phyloP scores from a whole-genome alignment of 2,113 vertebrate genomes.

The Callipepla californica region DNA sequence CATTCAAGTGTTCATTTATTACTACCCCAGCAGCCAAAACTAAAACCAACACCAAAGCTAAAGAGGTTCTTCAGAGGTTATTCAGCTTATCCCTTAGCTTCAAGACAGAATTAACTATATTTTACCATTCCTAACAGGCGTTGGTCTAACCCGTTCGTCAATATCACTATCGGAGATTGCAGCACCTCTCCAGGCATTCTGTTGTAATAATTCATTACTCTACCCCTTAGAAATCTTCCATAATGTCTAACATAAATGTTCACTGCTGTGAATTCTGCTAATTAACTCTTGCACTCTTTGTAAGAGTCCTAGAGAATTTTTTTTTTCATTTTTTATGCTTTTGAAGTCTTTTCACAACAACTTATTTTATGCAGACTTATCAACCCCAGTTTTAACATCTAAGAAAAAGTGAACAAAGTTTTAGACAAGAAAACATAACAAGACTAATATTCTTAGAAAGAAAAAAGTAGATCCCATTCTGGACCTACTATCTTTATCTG shows the following conservation, averaged over 20 bases:
- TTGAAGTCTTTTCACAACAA: neutral
- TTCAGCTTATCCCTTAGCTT: neutral
- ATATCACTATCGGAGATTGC: neutral
- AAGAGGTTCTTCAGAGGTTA: neutral
- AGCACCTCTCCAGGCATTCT: neutral
- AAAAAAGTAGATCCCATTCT: conserved; percentile 55
- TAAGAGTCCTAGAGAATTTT: neutral
- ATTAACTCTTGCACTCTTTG: neutral
- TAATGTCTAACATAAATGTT: neutral
- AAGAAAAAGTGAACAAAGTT: neutral
- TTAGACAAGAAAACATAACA: conserved; percentile 50
- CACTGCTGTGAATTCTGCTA: neutral
- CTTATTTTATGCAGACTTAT: neutral
- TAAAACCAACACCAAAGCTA: neutral
- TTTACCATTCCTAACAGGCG: neutral
- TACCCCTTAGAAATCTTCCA: neutral
- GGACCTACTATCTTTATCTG: conserved; percentile 66
- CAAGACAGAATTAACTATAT: neutral
- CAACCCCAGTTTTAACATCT: neutral
- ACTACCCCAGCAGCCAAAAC: neutral
- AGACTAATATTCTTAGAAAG: conserved; percentile 55
- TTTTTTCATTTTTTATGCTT: neutral
- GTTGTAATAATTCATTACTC: neutral
- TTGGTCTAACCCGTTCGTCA: neutral
- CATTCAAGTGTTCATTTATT: neutral